Evolutionary conservation across 2,797 vertebrate species (phyloP).

Genomic region (Eidolon dupreanum): DNA sequence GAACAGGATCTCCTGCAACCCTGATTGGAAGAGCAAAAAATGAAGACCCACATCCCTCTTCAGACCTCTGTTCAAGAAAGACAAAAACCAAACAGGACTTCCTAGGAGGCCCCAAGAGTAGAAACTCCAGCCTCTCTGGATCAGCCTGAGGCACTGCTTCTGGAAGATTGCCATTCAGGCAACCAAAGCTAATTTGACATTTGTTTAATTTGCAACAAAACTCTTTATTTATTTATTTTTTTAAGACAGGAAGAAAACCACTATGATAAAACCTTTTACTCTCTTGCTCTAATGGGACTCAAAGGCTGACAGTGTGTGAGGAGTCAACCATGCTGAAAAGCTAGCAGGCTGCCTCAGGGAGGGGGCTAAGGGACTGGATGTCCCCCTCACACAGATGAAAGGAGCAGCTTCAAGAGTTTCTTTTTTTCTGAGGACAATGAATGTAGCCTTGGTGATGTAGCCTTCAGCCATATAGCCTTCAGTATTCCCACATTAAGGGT

Average conservation of each 20-base stretch:
- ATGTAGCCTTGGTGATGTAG: background rate
- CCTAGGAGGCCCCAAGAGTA: background rate
- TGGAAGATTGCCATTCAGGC: slow-evolving; percentile 2
- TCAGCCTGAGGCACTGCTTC: slow-evolving; percentile 24
- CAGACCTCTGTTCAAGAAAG: background rate
- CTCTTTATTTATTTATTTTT: background rate
- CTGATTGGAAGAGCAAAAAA: background rate
- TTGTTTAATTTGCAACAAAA: slow-evolving; percentile 60
- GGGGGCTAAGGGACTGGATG: too few relatives aligned
- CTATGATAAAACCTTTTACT: slow-evolving; percentile 15
- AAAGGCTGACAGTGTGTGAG: background rate
- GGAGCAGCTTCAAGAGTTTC: background rate
- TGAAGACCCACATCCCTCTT: background rate
- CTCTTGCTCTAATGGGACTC: background rate
- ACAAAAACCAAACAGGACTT: background rate
- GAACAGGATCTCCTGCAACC: rapidly evolving
- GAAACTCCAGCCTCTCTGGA: background rate
- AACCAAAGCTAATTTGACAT: slow-evolving; percentile 30
- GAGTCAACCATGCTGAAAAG: background rate
- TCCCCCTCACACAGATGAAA: rapidly evolving
- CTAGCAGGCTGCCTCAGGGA: rapidly evolving
- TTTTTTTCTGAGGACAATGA: background rate
- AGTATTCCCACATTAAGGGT: background rate
- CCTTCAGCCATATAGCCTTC: background rate
- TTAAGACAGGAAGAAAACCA: background rate